Evolutionary conservation across 2,797 vertebrate genomes (phyloP).

Genomic region (Neoniphon sammara): DNA sequence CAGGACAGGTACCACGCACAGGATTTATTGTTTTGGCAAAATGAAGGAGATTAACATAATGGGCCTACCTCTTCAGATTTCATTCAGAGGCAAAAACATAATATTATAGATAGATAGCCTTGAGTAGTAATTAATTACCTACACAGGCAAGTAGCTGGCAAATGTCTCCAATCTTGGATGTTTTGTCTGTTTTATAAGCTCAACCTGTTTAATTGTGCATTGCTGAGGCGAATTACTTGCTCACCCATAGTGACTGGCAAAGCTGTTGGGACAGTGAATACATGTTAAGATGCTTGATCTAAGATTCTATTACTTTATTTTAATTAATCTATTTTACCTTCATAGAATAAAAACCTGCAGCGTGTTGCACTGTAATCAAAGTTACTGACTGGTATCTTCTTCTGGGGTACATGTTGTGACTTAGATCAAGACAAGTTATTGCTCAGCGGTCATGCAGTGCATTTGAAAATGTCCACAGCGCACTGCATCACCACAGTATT

Average conservation of each 20-base stretch:
- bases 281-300: too few species aligned
- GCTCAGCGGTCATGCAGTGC: slow-evolving; percentile 50
- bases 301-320: too few species aligned
- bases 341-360: slow-evolving; percentile 7
- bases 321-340: slow-evolving; percentile 2
- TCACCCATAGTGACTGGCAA: too few species aligned
- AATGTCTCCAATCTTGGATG: background rate
- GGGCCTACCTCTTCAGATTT: too few species aligned
- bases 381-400: slow-evolving; percentile 42
- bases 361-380: slow-evolving; percentile 27
- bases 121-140: background rate
- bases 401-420: slow-evolving; percentile 51
- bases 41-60: too few species aligned
- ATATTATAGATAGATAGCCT: background rate
- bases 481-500: slow-evolving; percentile 75
- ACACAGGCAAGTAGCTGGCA: background rate
- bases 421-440: slow-evolving; percentile 59
- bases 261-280: too few species aligned
- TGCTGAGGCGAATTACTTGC: background rate
- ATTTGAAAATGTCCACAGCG: slow-evolving; percentile 60
- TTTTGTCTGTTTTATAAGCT: background rate
- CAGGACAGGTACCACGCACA: too few species aligned
- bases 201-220: background rate
- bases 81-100: too few species aligned
- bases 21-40: too few species aligned